Percentiles rank a stretch among this genome's conserved stretches.
These are phyloP conservation scores for Lates japonicus DNA, from an alignment of 2,797 vertebrate genomes.

Conservation along the genomic window DNA sequence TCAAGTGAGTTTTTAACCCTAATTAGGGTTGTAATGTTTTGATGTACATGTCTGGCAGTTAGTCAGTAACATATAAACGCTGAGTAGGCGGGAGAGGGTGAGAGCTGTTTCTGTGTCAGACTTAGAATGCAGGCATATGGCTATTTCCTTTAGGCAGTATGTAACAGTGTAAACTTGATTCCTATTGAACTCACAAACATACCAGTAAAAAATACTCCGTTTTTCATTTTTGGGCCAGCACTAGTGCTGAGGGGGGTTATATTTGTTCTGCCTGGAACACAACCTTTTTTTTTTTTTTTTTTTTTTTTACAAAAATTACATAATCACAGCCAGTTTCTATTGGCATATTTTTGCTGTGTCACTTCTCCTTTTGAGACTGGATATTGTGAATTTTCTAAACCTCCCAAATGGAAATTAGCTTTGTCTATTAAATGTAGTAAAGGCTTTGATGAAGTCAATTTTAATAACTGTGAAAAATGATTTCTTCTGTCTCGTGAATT, in stretches of 20 bases:
- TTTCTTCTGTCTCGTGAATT: neutral
- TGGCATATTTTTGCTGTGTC: constrained; percentile 32
- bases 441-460: constrained; percentile 20
- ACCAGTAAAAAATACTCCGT: neutral
- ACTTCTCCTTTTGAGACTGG: constrained; percentile 11
- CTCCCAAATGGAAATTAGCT: constrained; percentile 26
- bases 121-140: neutral
- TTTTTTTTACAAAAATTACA: constrained; percentile 1
- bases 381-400: constrained; percentile 14
- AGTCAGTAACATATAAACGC: neutral
- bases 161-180: neutral
- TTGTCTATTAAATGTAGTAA: constrained; percentile 27
- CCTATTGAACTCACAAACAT: neutral
- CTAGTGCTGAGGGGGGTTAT: constrained; percentile 22
- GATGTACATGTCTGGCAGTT: neutral
- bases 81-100: neutral
- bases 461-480: neutral
- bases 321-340: constrained; percentile 33
- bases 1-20: neutral
- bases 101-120: neutral
- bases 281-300: constrained; percentile 16
- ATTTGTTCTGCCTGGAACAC: constrained; percentile 35
- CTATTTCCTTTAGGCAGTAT: neutral
- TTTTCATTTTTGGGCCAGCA: neutral
- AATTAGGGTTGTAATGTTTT: neutral